Evolutionary conservation across 2,888 invertebrate species (phyloP).

Genomic region (Zygaena filipendulae): DNA sequence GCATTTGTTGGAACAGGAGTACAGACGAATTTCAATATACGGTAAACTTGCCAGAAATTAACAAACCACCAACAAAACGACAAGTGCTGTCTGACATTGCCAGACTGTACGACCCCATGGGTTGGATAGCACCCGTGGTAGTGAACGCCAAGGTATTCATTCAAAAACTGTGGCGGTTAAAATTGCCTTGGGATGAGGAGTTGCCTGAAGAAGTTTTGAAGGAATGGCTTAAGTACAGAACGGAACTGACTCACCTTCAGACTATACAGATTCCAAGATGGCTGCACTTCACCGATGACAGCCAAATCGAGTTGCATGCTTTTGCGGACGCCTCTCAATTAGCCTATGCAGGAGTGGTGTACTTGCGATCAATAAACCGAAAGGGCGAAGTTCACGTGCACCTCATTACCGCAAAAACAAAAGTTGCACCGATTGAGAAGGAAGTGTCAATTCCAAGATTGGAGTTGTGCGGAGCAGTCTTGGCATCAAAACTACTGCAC

Average conservation of each 20-base stretch:
- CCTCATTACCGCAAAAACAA: slow-evolving; percentile 10
- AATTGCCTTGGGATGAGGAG: slow-evolving; percentile 10
- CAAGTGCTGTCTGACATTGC: slow-evolving; percentile 16
- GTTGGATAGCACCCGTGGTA: slow-evolving; percentile 15
- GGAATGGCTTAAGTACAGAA: slow-evolving; percentile 6
- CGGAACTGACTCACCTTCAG: slow-evolving; percentile 1
- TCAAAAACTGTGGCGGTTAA: slow-evolving; percentile 10
- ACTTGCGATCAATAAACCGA: slow-evolving; percentile 5
- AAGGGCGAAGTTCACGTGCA: slow-evolving; percentile 6
- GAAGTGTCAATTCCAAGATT: slow-evolving; percentile 11
- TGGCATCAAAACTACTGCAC: slow-evolving; percentile 11
- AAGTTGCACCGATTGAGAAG: slow-evolving; percentile 12
- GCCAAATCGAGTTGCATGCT: slow-evolving; percentile 14
- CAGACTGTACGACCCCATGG: slow-evolving; percentile 15
- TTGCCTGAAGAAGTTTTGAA: slow-evolving; percentile 3
- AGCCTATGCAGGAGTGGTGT: slow-evolving; percentile 15
- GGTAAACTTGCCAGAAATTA: too few relatives aligned
- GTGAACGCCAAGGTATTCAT: slow-evolving; percentile 14
- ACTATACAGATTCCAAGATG: slow-evolving; percentile 7
- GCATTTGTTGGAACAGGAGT: too few relatives aligned
- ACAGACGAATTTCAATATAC: too few relatives aligned
- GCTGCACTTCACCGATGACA: slow-evolving; percentile 1
- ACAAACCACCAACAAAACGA: too few relatives aligned
- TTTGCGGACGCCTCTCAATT: slow-evolving; percentile 14
- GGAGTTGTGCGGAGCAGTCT: slow-evolving; percentile 11